Evolutionary conservation across 2,888 invertebrate genomes (phyloP), one percentile per base, ranked within the genome.

Genomic region (Heliconius charithonia): DNA sequence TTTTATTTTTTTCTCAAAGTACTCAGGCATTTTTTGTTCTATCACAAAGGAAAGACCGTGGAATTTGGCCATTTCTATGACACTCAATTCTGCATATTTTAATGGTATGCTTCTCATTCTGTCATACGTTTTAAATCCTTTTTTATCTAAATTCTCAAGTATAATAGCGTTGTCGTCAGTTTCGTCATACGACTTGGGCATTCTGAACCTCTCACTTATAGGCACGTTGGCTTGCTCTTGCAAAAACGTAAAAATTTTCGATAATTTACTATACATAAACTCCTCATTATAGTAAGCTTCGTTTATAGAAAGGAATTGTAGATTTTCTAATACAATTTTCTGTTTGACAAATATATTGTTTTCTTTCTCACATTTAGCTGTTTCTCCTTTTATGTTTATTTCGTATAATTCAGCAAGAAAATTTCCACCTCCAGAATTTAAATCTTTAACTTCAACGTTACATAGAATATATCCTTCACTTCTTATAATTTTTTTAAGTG

Each of bases 301-400:
- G 2, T 77, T 25, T 0, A 89, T 13, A 0, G 83, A 84, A 4
- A 88, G 0, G 0, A 87, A 27, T 75, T 84, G 81, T 13, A 86
- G 41, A 75, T 84, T 80, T 27, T 84, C 79, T 13, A 84, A 80
- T 4, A 82, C 79, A 4, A 84, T 78, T 25, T 85, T 84, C 22
- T 83, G 83, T 82, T 92, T 92, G 4, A 90, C 79, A 66, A 91
- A 91, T 22, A 92, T 75, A 41, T 88, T 85, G 0, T 86, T 85
- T 83, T 87, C 87, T 80, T 89, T 87, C 3, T 84, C 73, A 0
- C 87, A 88, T 19, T 84, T 69, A 4, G 74, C 79, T 4, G 89
- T 89, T 81, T 83, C 82, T 6, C 90, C 91, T 82, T 85, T 86
- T 4, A 91, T 82, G 37, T 90, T 85, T 16, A 90, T 83, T 84